Conservation (phyloP, 1,140 invertebrate species). For the Drosophila azteca region DNA sequence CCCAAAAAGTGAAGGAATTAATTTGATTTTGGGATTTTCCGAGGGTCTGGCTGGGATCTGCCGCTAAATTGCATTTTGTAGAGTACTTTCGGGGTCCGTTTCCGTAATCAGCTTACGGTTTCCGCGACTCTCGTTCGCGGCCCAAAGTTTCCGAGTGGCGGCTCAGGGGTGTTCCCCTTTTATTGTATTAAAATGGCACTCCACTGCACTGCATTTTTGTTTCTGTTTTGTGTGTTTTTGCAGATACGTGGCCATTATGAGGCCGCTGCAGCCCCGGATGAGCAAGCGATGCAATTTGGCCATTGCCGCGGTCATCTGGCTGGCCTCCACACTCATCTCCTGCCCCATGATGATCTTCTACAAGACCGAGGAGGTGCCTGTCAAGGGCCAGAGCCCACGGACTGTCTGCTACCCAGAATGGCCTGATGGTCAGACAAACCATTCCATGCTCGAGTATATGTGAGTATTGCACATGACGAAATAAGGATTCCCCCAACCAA, state of each 20-base stretch:
- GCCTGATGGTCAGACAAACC: constrained; percentile 90
- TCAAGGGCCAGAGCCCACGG: constrained; percentile 85
- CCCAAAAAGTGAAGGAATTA: constrained; percentile 20
- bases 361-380: constrained; percentile 87
- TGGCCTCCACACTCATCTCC: constrained; percentile 88
- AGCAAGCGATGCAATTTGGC: constrained; percentile 91
- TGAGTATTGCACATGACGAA: too few relatives aligned
- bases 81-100: constrained; percentile 19
- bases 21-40: constrained; percentile 31
- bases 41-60: background rate
- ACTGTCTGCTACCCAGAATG: constrained; percentile 92
- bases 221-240: constrained; percentile 14
- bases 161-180: background rate
- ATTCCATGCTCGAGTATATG: constrained; percentile 91
- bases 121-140: background rate
- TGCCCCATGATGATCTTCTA: constrained; percentile 93
- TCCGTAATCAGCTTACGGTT: constrained; percentile 46
- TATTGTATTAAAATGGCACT: constrained; percentile 36
- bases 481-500: background rate
- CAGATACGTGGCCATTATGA: constrained; percentile 97
- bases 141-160: background rate
- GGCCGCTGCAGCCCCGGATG: constrained; percentile 93
- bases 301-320: constrained; percentile 93
- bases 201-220: background rate
- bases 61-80: constrained; percentile 29